These are phyloP conservation scores for Temnothorax unifasciatus DNA, from an alignment of 2,888 invertebrate genomes.

Conservation along the genomic window DNA sequence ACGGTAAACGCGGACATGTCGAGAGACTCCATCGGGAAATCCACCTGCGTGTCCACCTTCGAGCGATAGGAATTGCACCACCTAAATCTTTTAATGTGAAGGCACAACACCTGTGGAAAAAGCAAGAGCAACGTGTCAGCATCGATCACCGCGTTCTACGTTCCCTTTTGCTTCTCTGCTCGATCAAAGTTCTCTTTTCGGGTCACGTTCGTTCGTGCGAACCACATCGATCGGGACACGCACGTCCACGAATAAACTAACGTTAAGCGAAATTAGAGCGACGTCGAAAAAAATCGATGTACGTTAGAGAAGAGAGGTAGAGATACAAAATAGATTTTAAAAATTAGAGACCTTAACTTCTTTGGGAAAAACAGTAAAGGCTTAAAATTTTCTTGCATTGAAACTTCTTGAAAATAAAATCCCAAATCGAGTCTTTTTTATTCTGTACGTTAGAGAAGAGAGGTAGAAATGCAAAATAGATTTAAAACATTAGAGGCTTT, in stretches of 20 bases:
- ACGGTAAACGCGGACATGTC: slow-evolving; percentile 93
- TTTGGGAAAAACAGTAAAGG: neutral
- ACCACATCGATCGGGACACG: slow-evolving; percentile 37
- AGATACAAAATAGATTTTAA: neutral
- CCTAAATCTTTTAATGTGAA: slow-evolving; percentile 94
- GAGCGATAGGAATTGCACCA: slow-evolving; percentile 94
- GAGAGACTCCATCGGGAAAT: slow-evolving; percentile 92
- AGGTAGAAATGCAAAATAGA: no score
- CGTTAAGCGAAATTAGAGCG: slow-evolving; percentile 16
- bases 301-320: neutral
- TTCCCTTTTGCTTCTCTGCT: slow-evolving; percentile 13
- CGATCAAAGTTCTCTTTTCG: slow-evolving; percentile 49
- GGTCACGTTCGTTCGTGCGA: slow-evolving; percentile 31
- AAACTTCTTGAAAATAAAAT: neutral
- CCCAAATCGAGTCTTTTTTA: neutral
- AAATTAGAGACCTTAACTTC: neutral
- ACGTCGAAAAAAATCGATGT: slow-evolving; percentile 25
- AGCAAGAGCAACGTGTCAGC: slow-evolving; percentile 31
- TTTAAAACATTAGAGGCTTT: no score
- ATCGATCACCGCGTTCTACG: slow-evolving; percentile 1
- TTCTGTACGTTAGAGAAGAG: neutral
- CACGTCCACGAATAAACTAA: neutral
- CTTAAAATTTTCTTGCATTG: neutral
- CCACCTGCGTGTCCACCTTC: slow-evolving; percentile 92
- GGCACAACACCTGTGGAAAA: slow-evolving; percentile 89